Evolutionary conservation across 2,797 vertebrate genomes (phyloP), one percentile per base, ranked within the genome.

Genomic region (Balearica regulorum): DNA sequence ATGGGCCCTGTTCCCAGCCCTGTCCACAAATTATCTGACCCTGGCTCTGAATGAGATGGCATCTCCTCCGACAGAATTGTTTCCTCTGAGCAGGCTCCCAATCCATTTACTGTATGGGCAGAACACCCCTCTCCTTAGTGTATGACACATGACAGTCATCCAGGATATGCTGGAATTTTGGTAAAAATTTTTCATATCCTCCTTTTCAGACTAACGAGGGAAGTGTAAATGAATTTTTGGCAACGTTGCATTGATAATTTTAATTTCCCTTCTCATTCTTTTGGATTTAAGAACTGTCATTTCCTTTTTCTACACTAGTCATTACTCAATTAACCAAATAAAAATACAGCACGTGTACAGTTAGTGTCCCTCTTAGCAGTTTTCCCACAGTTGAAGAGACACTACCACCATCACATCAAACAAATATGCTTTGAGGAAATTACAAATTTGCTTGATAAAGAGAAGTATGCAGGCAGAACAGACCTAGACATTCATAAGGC

Each of bases 271-370:
- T 81, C 49, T 70, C 25, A 66, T 77, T 86, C 24, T 78, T 90
- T 62, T 75, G 72, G 16, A 31, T 87, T 83, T 68, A 43, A 66
- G 64, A 90, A 90, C 41, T 58, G 41, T 75, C 37, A 68, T 61
- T 93, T 85, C 61, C 57, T 78, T 92, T 88, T 95, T n/a, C 49
- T 75, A 64, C 60, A 91, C 83, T 61, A 87, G 37, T 85, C 60
- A 89, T 65, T 83, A 71, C 5, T 85, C 49, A 80, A 86, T 75
- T 61, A 80, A 55, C 31, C 3, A 9, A 94, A 87, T 13, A 64
- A 85, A 90, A 95, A 71, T 16, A 51, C 3, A 73, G 25, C 48
- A 78, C 1, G 0, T 61, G 53, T 64, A 31, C 10, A 54, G 16
- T 57, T 31, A 68, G 20, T 33, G 64, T 71, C 20, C 81, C 41